Percentiles rank a stretch among this genome's conserved stretches.
phyloP scores from a whole-genome alignment of 35 echinoderm and acorn worm species.

The Holothuria glaberrima region DNA sequence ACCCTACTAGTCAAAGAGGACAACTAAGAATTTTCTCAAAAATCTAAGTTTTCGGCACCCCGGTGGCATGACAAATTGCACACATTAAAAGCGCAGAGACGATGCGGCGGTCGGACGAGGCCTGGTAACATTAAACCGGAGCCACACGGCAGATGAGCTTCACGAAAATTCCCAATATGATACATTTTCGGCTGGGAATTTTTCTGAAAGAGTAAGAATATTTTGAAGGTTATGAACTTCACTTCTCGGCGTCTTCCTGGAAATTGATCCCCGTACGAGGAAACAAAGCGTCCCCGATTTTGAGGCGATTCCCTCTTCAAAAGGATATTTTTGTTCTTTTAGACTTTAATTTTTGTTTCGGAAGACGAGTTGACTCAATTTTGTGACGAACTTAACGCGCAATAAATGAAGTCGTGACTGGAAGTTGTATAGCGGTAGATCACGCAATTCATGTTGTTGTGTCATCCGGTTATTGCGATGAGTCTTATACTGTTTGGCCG shows the following conservation, averaged over 20 bases:
- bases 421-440: too few species aligned
- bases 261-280: not conserved
- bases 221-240: not conserved
- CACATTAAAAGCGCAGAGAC: conserved; percentile 2
- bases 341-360: too few species aligned
- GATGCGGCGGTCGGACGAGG: not conserved
- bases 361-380: too few species aligned
- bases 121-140: conserved; percentile 42
- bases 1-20: not conserved
- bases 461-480: too few species aligned
- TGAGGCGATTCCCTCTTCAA: not conserved
- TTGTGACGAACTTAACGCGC: too few species aligned
- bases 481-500: too few species aligned
- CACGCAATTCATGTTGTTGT: too few species aligned
- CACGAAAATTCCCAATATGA: conserved; percentile 6
- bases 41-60: conserved; percentile 43
- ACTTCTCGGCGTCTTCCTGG: conserved; percentile 17
- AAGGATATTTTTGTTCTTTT: too few species aligned
- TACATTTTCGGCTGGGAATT: conserved; percentile 55
- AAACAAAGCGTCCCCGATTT: conserved; percentile 22
- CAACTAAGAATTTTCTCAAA: not conserved
- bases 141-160: conserved; percentile 24
- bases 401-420: too few species aligned
- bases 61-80: conserved; percentile 39
- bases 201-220: not conserved